Evolutionary conservation across 2,888 invertebrate species (phyloP).

Genomic region (Dryococelus australis): DNA sequence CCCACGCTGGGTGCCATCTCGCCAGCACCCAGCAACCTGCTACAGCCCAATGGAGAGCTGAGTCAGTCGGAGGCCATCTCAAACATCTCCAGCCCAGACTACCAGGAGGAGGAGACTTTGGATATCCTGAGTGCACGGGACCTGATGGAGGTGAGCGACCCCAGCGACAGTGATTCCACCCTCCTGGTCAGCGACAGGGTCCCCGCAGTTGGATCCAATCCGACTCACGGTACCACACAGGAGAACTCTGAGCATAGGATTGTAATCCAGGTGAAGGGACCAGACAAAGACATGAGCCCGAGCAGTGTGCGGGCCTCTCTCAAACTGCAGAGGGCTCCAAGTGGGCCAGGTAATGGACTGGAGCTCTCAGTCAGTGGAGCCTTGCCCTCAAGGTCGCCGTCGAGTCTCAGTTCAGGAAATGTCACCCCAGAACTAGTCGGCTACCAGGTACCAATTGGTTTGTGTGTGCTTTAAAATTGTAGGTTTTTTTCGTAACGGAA

Average conservation of each 20-base stretch:
- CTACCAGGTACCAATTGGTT: constrained; percentile 62
- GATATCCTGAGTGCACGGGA: constrained; percentile 80
- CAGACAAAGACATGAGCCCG: constrained; percentile 38
- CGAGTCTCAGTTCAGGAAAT: constrained; percentile 38
- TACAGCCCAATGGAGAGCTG: constrained; percentile 66
- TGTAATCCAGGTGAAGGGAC: constrained; percentile 78
- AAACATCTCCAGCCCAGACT: constrained; percentile 89
- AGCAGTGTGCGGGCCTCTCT: constrained; percentile 35
- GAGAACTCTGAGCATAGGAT: constrained; percentile 76
- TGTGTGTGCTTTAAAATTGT: background rate
- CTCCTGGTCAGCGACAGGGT: constrained; percentile 72
- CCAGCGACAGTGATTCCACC: constrained; percentile 89
- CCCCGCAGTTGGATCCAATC: constrained; percentile 33
- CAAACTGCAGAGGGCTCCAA: constrained; percentile 23
- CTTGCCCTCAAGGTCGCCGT: constrained; percentile 36
- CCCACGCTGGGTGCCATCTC: constrained; percentile 42
- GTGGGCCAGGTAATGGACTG: constrained; percentile 32
- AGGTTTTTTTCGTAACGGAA: background rate
- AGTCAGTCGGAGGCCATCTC: constrained; percentile 87
- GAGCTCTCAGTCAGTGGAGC: constrained; percentile 32
- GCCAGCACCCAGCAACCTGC: constrained; percentile 53
- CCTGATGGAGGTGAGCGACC: constrained; percentile 85
- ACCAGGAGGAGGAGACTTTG: constrained; percentile 86
- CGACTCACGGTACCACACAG: constrained; percentile 28
- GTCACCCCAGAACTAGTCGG: constrained; percentile 66